These are phyloP conservation scores for Papilio polyxenes DNA, from an alignment of 1,140 invertebrate species.

Conservation along the genomic window DNA sequence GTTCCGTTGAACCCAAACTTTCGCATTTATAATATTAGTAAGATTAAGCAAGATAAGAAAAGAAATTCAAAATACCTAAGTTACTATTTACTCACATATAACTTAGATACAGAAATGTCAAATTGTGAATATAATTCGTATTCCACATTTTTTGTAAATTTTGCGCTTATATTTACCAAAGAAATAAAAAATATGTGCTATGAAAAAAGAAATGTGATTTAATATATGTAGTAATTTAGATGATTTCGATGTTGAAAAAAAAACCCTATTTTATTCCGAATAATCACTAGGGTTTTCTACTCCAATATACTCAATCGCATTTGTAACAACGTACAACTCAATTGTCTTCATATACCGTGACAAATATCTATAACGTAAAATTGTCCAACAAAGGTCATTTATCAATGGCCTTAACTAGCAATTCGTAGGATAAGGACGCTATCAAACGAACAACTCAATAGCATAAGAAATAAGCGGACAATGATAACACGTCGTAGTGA, in stretches of 20 bases:
- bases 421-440: constrained; percentile 35
- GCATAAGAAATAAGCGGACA: constrained; percentile 54
- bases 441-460: constrained; percentile 36
- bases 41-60: too few species aligned
- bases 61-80: too few species aligned
- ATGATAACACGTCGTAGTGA: constrained; percentile 69
- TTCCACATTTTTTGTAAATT: neutral
- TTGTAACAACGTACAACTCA: neutral
- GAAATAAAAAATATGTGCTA: constrained; percentile 22
- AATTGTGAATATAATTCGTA: neutral
- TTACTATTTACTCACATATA: too few species aligned
- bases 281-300: neutral
- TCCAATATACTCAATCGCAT: neutral
- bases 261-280: too few species aligned
- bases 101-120: neutral
- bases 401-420: constrained; percentile 27
- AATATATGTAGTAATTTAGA: neutral
- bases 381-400: constrained; percentile 21
- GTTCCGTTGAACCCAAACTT: too few species aligned
- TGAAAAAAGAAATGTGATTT: neutral
- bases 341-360: neutral
- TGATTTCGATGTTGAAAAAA: neutral
- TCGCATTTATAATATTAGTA: too few species aligned
- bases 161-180: neutral
- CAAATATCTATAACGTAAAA: constrained; percentile 5